Evolutionary conservation across 2,888 invertebrate species (phyloP), one percentile per base, ranked within the genome.

Genomic region (Eristalinus sepulchralis): DNA sequence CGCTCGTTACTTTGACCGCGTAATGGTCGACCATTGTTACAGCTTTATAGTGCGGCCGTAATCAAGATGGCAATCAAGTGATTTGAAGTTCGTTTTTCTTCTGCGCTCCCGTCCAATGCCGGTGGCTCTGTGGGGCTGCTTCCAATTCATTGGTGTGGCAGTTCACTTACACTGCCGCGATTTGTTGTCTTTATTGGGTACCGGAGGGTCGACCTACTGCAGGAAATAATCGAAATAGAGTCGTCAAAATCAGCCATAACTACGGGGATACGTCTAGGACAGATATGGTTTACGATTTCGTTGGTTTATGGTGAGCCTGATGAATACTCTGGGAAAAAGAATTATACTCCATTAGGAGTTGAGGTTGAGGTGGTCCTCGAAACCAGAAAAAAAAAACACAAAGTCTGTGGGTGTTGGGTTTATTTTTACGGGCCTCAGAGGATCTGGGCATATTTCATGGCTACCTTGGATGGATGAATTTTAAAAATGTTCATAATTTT

Each of bases 11-110:
- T 68, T 68, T 22, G 59, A 59, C 62, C 71, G 62, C 57, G 62
- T 57, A 80, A 76, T 81, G 72, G 63, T 63, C 64, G 53, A 70
- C 36, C 70, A 73, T 78, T 83, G 73, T 63, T 60, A 36, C 27
- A 0, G 60, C 31, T 76, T 60, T 72, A 72, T 62, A 62, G 53
- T 53, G 66, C 47, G 60, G 33, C 67, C 27, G 80, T 24, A 60
- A 73, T 73, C 70, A 64, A 73, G 70, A 83, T 78, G 72, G 68
- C 73, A 78, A 83, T 73, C 78, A 78, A 68, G 68, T 53, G 22
- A 67, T 67, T 77, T 70, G 24, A 17, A 70, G 39, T 67, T 17
- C 5, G 6, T 57, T 27, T 64, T 33, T 59, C n/a, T 47, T 36
- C 20, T 10, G 10, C 10, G 1, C 5, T 11, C 34, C 17, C 1